These are phyloP conservation scores for Antechinus flavipes DNA, from an alignment of 2,113 vertebrate genomes.

Conservation along the genomic window DNA sequence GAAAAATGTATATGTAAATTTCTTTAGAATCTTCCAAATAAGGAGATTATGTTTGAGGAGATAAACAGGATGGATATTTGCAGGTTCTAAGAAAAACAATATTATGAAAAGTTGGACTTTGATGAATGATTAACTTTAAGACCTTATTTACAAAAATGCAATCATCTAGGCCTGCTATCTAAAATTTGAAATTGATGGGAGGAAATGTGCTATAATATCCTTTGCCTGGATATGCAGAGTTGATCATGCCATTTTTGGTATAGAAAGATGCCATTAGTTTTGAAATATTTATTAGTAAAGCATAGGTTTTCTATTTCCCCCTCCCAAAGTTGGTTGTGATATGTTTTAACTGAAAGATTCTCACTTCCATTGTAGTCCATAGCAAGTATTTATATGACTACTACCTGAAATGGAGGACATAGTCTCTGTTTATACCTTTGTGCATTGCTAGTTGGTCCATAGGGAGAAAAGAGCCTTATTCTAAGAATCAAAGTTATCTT, in stretches of 20 bases:
- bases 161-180: neutral
- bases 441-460: neutral
- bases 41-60: neutral
- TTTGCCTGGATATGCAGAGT: neutral
- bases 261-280: neutral
- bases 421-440: neutral
- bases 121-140: neutral
- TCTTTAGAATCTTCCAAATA: neutral
- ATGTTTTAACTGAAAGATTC: neutral
- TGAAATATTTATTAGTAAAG: neutral
- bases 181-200: neutral
- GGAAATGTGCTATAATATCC: neutral
- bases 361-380: neutral
- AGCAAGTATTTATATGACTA: neutral
- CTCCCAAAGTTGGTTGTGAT: neutral
- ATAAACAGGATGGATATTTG: neutral
- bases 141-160: neutral
- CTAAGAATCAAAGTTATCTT: neutral
- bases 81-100: neutral
- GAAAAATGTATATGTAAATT: neutral
- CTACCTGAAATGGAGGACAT: neutral
- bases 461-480: neutral
- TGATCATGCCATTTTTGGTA: neutral
- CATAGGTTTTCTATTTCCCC: neutral
- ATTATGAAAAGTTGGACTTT: neutral